Base-by-base conservation (phyloP, 2,888 invertebrate genomes). In the Calliphora vomitoria region DNA sequence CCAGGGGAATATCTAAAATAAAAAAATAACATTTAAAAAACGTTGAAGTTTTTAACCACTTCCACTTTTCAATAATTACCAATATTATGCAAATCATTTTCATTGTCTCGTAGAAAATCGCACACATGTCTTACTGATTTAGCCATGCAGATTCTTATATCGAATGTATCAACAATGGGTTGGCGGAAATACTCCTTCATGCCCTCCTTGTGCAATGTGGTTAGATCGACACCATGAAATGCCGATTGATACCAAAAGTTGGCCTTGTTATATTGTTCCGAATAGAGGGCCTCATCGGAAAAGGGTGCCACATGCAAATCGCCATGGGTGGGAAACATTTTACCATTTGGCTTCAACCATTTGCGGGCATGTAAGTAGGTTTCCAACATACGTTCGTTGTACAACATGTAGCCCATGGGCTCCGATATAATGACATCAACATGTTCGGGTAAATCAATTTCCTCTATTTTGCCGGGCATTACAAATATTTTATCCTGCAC, bases 321-420 rank as follows among this genome's bases (percentile, higher is more conserved):
- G 76, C 99, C 99, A 93, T 98, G 96, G 0, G 98, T 97, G 2
- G 99, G 99, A 94, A 98, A 99, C 99, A 99, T 99, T 94, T 98
- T 97, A 80, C 99, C 99, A 83, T 95, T 95, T 31, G 97, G 97
- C 94, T 97, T 97, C 55, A 99, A 95, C 98, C 99, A 99, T 93
- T 99, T 99, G 92, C 99, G 98, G 4, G 99, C 99, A 95, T 99
- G 99, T 87, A 99, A 95, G 94, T 98, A 99, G 0, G 99, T 99
- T 94, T 99, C 99, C 90, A 99, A 95, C 99, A 99, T 99, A 88
- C 99, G 95, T 94, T 99, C 99, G 94, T 99, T 99, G 94, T 99
- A 99, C 82, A 99, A 94, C 99, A 99, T 99, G 93, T 99, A 99
- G n/a, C 99, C 99, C 99, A 99, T 99, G 0, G 99, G 99, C 94